Conservation (phyloP, 2,888 invertebrate species). For the Rhamnusium bicolor region DNA sequence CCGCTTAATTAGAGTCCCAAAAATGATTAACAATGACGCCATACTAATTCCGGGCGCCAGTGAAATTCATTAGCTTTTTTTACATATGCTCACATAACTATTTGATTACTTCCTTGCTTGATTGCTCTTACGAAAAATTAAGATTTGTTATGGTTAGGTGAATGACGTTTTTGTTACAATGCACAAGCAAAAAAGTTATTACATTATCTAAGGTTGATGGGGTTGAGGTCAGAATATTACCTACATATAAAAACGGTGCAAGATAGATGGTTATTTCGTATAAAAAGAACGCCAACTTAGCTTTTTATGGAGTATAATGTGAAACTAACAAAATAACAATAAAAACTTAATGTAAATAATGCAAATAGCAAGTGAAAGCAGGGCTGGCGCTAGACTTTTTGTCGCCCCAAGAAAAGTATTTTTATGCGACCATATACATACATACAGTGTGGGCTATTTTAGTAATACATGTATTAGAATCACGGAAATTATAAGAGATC, state of each 20-base stretch:
- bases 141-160: conserved; percentile 10
- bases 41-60: background rate
- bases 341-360: too few species aligned
- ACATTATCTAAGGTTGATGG: conserved; percentile 1
- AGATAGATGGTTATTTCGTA: background rate
- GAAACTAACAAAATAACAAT: too few species aligned
- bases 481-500: too few species aligned
- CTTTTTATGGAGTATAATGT: too few species aligned
- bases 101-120: conserved; percentile 18
- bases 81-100: conserved; percentile 8
- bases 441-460: too few species aligned
- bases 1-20: background rate
- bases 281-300: too few species aligned
- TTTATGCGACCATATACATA: too few species aligned
- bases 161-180: background rate
- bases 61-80: conserved; percentile 17
- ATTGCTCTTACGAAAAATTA: conserved; percentile 25
- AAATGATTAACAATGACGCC: conserved; percentile 4
- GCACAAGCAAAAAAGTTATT: conserved; percentile 7
- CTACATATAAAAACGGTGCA: background rate
- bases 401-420: too few species aligned
- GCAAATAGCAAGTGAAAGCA: too few species aligned
- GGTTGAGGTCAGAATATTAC: conserved; percentile 1
- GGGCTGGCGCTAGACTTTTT: too few species aligned
- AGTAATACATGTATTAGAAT: too few species aligned